These are phyloP conservation scores for Drosophila kambysellisi DNA, from an alignment of 2,888 invertebrate genomes.

Conservation along the genomic window DNA sequence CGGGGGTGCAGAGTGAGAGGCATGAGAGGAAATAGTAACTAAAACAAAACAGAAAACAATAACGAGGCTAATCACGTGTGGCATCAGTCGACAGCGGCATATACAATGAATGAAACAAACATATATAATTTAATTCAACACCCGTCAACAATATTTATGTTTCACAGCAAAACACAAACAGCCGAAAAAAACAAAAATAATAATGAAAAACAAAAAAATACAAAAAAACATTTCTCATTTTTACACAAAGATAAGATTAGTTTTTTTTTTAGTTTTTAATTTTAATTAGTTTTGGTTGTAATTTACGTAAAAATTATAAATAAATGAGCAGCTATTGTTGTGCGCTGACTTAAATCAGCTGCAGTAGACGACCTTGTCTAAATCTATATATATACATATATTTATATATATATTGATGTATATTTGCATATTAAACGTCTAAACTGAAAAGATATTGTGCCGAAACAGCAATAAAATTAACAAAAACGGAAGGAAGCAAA, in stretches of 20 bases:
- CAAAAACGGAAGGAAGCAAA: slow-evolving; percentile 62
- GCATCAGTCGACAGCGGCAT: slow-evolving; percentile 35
- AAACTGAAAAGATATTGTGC: slow-evolving; percentile 37
- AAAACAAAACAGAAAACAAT: slow-evolving; percentile 60
- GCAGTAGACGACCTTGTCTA: slow-evolving; percentile 56
- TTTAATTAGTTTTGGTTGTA: slow-evolving; percentile 21
- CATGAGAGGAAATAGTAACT: slow-evolving; percentile 11
- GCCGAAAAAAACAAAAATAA: neutral
- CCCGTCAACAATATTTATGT: slow-evolving; percentile 29
- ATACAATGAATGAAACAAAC: slow-evolving; percentile 42
- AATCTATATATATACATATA: slow-evolving; percentile 6
- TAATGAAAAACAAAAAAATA: neutral
- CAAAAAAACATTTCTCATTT: slow-evolving; percentile 32
- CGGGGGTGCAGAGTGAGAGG: neutral
- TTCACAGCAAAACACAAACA: neutral
- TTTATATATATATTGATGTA: slow-evolving; percentile 8
- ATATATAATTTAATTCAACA: slow-evolving; percentile 63
- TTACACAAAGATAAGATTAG: slow-evolving; percentile 53
- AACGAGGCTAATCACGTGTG: slow-evolving; percentile 72
- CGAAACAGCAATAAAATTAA: slow-evolving; percentile 18
- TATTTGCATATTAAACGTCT: slow-evolving; percentile 50
- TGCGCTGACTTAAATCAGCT: slow-evolving; percentile 24
- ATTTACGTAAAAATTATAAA: slow-evolving; percentile 38
- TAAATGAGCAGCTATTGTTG: slow-evolving; percentile 71
- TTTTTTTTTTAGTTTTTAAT: slow-evolving; percentile 21